phyloP scores from a whole-genome alignment of 2,797 vertebrate genomes.

The Cirrhinus molitorella region DNA sequence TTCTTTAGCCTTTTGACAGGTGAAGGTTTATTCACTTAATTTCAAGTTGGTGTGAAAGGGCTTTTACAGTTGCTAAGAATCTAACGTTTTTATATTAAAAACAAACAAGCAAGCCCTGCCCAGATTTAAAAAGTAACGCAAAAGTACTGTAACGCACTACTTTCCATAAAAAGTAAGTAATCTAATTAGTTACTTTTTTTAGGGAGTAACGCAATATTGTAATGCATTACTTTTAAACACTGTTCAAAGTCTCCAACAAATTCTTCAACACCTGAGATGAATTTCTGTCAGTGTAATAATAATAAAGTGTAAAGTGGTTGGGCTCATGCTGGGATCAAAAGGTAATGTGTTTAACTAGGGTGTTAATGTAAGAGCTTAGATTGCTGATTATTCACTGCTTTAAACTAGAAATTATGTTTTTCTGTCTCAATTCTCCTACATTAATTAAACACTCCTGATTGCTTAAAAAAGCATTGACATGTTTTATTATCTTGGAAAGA shows the following conservation, averaged over 20 bases:
- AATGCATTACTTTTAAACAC: no score
- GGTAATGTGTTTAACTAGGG: background rate
- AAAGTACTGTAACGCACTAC: no score
- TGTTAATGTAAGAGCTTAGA: conserved; percentile 30
- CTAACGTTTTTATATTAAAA: no score
- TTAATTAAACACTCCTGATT: background rate
- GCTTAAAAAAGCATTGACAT: conserved; percentile 8
- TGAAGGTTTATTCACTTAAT: no score
- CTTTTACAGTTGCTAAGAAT: no score
- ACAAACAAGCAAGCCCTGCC: no score
- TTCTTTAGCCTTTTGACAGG: no score
- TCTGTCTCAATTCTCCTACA: background rate
- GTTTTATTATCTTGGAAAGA: conserved; percentile 35
- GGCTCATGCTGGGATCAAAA: conserved; percentile 16
- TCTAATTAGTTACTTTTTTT: no score
- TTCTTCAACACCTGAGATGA: background rate
- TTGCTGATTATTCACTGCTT: background rate
- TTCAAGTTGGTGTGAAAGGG: no score
- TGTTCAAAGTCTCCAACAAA: background rate
- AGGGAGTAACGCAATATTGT: no score
- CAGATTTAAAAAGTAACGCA: no score
- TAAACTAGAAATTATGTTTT: background rate
- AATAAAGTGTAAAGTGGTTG: conserved; percentile 14
- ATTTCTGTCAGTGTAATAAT: background rate
- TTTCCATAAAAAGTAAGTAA: no score